Evolutionary conservation across 2,888 invertebrate genomes (phyloP).

Genomic region (Cerastis rubricosa): DNA sequence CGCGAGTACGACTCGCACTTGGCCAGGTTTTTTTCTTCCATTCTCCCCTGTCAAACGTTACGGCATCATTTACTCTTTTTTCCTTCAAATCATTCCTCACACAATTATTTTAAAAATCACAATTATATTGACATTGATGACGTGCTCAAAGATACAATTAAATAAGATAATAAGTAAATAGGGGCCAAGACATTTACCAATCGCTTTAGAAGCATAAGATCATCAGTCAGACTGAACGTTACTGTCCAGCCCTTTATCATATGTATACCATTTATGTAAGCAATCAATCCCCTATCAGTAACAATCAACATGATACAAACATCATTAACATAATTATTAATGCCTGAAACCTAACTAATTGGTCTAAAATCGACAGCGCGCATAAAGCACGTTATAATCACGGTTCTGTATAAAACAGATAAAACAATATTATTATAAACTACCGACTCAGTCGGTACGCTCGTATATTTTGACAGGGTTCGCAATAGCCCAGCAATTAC

Average conservation of each 20-base stretch:
- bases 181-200: neutral
- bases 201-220: neutral
- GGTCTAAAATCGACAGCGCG: slow-evolving; percentile 16
- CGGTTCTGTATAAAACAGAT: slow-evolving; percentile 30
- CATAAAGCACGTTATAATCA: slow-evolving; percentile 33
- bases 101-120: too few relatives aligned
- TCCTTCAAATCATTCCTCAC: too few relatives aligned
- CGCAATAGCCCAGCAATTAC: slow-evolving; percentile 60
- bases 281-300: neutral
- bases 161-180: neutral
- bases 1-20: too few relatives aligned
- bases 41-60: too few relatives aligned
- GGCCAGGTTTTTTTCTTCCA: too few relatives aligned
- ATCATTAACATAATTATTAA: slow-evolving; percentile 31
- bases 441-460: neutral
- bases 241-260: neutral
- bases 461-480: slow-evolving; percentile 62
- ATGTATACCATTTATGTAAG: neutral
- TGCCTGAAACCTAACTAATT: slow-evolving; percentile 19
- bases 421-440: slow-evolving; percentile 54
- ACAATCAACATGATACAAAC: slow-evolving; percentile 17
- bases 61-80: too few relatives aligned
- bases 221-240: neutral
- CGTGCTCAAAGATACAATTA: neutral
- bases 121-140: neutral